Conservation (phyloP, 2,113 vertebrate genomes). For the Tor tambroides region DNA sequence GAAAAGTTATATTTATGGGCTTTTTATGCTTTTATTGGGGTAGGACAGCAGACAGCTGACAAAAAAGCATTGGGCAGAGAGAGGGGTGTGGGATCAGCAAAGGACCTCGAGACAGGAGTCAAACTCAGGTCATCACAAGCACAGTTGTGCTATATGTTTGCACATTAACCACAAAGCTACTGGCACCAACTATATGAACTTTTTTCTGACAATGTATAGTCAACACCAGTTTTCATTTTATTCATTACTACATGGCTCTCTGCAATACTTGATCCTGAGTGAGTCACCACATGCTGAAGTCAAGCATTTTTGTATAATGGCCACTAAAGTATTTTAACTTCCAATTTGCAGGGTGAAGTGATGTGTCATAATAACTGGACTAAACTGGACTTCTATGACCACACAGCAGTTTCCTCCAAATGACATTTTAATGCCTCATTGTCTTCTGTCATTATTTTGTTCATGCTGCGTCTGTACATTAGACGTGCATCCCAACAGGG, state of each 20-base stretch:
- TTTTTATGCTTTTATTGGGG: no score
- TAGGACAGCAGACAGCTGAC: no score
- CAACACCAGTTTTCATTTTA: not conserved
- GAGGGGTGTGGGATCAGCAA: no score
- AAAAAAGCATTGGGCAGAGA: no score
- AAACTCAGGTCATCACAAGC: no score
- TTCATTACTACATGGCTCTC: not conserved
- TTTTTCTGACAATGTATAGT: not conserved
- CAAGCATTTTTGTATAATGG: not conserved
- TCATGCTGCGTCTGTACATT: conserved; percentile 15
- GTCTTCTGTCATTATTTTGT: conserved; percentile 44
- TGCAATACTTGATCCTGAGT: not conserved
- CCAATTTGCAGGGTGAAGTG: not conserved
- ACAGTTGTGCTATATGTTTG: no score
- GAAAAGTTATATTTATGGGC: no score
- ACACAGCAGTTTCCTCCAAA: conserved; percentile 34
- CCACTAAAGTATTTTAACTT: not conserved
- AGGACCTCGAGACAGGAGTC: no score
- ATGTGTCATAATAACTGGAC: not conserved
- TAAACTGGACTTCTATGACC: not conserved
- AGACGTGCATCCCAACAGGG: conserved; percentile 29
- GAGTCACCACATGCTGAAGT: not conserved
- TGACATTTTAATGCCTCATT: conserved; percentile 36
- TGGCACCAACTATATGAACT: no score
- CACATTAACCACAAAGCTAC: no score